These are phyloP conservation scores for Lithobates pipiens DNA, from an alignment of 2,797 vertebrate genomes.

Conservation along the genomic window DNA sequence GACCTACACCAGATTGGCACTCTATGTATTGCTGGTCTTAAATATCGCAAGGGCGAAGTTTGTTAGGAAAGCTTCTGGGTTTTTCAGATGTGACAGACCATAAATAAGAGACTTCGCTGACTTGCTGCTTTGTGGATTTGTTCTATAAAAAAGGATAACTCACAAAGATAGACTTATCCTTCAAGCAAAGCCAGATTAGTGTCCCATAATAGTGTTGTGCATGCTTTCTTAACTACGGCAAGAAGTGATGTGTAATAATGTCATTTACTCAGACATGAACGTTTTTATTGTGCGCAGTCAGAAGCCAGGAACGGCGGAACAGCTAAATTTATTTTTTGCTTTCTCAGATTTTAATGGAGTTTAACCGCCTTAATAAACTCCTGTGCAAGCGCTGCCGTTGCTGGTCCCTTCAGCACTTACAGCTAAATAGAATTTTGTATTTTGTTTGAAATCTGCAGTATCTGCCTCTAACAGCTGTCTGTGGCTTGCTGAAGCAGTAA, in stretches of 20 bases:
- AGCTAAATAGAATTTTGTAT: conserved; percentile 16
- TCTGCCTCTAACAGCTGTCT: conserved; percentile 13
- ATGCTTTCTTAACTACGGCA: neutral
- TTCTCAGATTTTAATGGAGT: conserved; percentile 8
- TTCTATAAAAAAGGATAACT: no score
- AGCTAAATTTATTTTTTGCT: neutral
- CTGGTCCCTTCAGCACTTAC: conserved; percentile 22
- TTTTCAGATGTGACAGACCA: no score
- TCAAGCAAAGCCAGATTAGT: no score
- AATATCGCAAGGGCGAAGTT: no score
- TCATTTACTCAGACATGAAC: neutral
- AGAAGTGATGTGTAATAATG: neutral
- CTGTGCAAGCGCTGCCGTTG: neutral
- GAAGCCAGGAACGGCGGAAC: neutral
- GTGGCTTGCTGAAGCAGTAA: conserved; percentile 41
- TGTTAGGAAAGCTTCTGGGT: no score
- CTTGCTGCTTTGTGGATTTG: no score
- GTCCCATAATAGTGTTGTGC: neutral
- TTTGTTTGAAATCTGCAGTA: neutral
- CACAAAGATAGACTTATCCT: no score
- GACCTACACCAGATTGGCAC: no score
- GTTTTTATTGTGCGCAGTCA: neutral
- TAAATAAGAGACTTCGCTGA: no score
- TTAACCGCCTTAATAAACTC: conserved; percentile 22
- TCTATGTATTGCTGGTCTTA: no score